A percentile compares a stretch with the other conserved stretches of the same genome.
Conservation (phyloP, 2,888 invertebrate species). For the Boloria euphrosyne region DNA sequence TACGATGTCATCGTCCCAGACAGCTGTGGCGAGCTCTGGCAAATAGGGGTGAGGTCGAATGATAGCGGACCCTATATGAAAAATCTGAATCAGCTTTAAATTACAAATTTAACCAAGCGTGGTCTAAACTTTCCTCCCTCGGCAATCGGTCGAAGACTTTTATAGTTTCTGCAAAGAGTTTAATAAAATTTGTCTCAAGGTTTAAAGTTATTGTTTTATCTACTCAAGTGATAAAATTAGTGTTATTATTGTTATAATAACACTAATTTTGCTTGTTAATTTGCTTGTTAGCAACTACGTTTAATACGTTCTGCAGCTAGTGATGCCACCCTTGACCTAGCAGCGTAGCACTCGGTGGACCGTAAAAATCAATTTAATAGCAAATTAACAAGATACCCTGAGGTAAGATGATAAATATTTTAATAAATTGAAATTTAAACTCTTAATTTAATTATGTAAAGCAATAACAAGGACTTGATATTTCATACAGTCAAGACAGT, state of each 20-base stretch:
- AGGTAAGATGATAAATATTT: slow-evolving; percentile 19
- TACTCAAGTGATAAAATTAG: not conserved
- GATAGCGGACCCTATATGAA: slow-evolving; percentile 27
- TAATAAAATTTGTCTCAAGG: not conserved
- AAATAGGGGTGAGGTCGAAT: slow-evolving; percentile 39
- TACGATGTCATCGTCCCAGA: slow-evolving; percentile 38
- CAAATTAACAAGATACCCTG: slow-evolving; percentile 21
- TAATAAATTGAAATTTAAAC: not conserved
- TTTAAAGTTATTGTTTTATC: not conserved
- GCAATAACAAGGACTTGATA: slow-evolving; percentile 1
- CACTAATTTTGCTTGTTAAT: too few species aligned
- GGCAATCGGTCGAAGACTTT: too few species aligned
- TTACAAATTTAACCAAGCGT: not conserved
- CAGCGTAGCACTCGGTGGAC: slow-evolving; percentile 27
- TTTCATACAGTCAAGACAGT: not conserved
- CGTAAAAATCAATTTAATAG: slow-evolving; percentile 31
- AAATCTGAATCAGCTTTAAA: slow-evolving; percentile 8
- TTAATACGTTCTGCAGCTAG: slow-evolving; percentile 13
- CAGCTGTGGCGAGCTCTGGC: slow-evolving; percentile 23
- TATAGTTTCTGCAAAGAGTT: too few species aligned
- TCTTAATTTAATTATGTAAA: not conserved
- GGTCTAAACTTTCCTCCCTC: too few species aligned
- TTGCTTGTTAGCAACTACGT: too few species aligned
- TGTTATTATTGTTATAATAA: not conserved
- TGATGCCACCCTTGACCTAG: slow-evolving; percentile 30